Evolutionary conservation across 1,140 invertebrate species (phyloP).

Genomic region (Zaprionus vittiger): DNA sequence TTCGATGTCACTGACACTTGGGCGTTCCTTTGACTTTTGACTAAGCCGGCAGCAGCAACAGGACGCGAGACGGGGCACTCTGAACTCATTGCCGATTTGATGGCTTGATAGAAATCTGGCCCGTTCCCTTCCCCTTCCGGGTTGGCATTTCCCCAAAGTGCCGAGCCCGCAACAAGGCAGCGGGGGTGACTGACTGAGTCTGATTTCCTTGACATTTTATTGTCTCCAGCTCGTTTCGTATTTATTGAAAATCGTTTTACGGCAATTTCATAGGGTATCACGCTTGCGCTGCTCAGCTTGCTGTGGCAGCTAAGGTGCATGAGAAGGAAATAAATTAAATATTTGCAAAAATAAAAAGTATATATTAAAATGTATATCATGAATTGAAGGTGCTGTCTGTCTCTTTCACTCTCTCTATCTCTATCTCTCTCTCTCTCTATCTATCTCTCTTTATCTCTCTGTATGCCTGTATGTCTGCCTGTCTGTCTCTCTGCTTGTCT

Average conservation of each 20-base stretch:
- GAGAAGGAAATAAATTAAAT: not conserved
- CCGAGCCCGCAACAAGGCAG: slow-evolving; percentile 5
- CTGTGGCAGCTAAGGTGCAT: not conserved
- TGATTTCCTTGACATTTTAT: slow-evolving; percentile 75
- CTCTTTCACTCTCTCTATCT: too few relatives aligned
- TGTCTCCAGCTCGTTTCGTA: slow-evolving; percentile 70
- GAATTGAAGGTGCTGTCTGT: too few relatives aligned
- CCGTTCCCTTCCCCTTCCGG: not conserved
- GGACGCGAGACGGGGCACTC: slow-evolving; percentile 5
- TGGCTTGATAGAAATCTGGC: slow-evolving; percentile 78
- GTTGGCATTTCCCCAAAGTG: not conserved
- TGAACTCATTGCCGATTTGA: slow-evolving; percentile 73
- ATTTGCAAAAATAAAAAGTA: not conserved
- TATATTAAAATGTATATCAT: too few relatives aligned
- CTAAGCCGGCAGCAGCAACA: slow-evolving; percentile 50
- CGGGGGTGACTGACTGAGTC: slow-evolving; percentile 43
- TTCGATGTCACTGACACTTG: slow-evolving; percentile 70
- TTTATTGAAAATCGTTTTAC: slow-evolving; percentile 75
- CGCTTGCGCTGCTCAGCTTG: slow-evolving; percentile 8
- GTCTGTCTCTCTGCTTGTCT: too few relatives aligned
- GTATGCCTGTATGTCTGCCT: too few relatives aligned
- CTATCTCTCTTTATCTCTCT: too few relatives aligned
- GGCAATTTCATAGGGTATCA: slow-evolving; percentile 28
- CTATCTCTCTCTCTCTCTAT: too few relatives aligned
- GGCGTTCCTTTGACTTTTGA: slow-evolving; percentile 65